phyloP scores from a whole-genome alignment of 2,888 invertebrate species.

The Strigamia transsilvanica region DNA sequence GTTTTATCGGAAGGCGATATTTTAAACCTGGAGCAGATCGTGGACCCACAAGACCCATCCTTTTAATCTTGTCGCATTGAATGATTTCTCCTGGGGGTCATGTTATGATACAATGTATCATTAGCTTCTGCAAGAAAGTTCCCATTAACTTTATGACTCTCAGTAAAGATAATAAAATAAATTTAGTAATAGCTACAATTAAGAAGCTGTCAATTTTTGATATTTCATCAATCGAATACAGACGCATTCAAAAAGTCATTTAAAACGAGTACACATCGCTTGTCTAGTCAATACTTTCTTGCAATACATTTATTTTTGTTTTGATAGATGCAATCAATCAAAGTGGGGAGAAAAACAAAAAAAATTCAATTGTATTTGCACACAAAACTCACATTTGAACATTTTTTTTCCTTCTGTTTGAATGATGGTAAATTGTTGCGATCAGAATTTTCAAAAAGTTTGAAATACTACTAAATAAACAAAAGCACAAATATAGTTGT shows the following conservation, averaged over 20 bases:
- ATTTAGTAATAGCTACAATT: too few relatives aligned
- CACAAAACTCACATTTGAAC: background rate
- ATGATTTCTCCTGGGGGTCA: background rate
- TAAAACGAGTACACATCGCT: too few relatives aligned
- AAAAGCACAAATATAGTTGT: background rate
- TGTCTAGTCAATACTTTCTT: background rate
- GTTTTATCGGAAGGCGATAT: slow-evolving; percentile 7
- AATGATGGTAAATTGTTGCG: background rate
- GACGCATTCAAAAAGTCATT: too few relatives aligned
- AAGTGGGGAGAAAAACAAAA: background rate
- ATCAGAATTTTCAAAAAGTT: background rate
- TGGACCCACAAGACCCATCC: slow-evolving; percentile 8
- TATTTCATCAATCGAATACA: too few relatives aligned
- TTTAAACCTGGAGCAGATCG: slow-evolving; percentile 8
- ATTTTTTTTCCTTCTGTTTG: background rate
- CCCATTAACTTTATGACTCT: background rate
- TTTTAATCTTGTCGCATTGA: background rate
- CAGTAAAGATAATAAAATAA: too few relatives aligned
- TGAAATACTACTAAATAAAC: background rate
- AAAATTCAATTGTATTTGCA: background rate
- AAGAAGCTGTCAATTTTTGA: too few relatives aligned
- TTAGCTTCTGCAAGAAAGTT: background rate
- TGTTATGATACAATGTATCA: slow-evolving; percentile 8
- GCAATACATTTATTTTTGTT: background rate
- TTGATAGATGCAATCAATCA: background rate